Percentiles rank a stretch among this genome's conserved stretches.
phyloP scores from a whole-genome alignment of 1,140 invertebrate genomes.

The Zaprionus taronus region DNA sequence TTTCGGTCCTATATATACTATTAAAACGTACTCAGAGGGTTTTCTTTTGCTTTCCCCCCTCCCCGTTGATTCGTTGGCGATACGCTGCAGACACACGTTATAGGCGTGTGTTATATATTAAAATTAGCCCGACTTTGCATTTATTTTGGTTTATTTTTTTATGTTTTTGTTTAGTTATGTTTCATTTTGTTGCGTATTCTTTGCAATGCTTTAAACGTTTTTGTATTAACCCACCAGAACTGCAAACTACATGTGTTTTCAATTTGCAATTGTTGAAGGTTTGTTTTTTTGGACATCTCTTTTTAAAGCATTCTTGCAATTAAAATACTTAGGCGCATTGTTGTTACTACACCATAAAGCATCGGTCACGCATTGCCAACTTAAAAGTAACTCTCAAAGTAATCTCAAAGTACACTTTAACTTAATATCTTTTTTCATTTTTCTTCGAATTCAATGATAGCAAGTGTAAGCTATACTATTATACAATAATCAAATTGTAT shows the following conservation, averaged over 20 bases:
- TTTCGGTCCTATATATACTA: conserved; percentile 1
- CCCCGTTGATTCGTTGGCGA: conserved; percentile 20
- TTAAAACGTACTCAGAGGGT: conserved; percentile 3
- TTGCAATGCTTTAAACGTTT: conserved; percentile 75
- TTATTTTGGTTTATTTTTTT: conserved; percentile 27
- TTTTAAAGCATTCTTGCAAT: conserved; percentile 60
- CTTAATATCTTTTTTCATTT: conserved; percentile 33
- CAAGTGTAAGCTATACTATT: conserved; percentile 46
- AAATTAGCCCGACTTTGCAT: conserved; percentile 24
- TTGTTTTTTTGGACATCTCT: conserved; percentile 58
- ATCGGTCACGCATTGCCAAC: conserved; percentile 81
- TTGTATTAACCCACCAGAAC: conserved; percentile 64
- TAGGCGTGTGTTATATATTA: conserved; percentile 34
- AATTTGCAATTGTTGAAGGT: conserved; percentile 70
- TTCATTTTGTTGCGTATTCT: conserved; percentile 51
- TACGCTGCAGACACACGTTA: conserved; percentile 21
- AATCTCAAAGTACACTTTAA: conserved; percentile 47
- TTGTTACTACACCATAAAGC: conserved; percentile 59
- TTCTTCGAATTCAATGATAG: conserved; percentile 46
- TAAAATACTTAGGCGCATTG: conserved; percentile 65
- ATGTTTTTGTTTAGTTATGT: conserved; percentile 40
- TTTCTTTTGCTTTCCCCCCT: conserved; percentile 13
- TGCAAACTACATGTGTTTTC: conserved; percentile 65
- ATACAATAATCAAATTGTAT: conserved; percentile 46
- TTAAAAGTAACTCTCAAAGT: conserved; percentile 31